Evolutionary conservation across 2,113 vertebrate species (phyloP).

Genomic region (Pristiophorus japonicus): DNA sequence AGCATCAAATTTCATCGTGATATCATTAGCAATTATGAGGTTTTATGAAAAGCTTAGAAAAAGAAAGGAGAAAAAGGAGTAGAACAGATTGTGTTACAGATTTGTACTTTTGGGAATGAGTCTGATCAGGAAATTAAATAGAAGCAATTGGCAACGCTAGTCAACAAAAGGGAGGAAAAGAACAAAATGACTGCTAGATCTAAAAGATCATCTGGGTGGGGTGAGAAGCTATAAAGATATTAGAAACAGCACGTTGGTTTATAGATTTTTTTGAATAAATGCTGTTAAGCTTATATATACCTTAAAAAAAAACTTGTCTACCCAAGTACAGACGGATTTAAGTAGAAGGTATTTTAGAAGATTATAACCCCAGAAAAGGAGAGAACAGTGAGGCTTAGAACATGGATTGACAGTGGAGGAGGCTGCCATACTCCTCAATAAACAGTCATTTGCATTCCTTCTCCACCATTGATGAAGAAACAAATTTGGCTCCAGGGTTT

Average conservation of each 20-base stretch:
- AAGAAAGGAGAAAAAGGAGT: background rate
- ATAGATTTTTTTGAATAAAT: background rate
- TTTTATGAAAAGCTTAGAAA: background rate
- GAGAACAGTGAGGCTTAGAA: background rate
- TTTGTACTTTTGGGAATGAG: background rate
- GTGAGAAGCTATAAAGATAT: background rate
- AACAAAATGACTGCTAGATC: background rate
- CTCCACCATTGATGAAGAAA: background rate
- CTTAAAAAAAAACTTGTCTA: background rate
- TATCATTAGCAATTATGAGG: background rate
- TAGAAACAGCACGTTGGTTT: background rate
- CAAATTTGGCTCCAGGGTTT: background rate
- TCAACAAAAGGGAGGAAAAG: background rate
- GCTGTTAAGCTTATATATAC: background rate
- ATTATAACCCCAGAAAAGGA: background rate
- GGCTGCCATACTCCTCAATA: background rate
- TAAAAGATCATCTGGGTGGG: background rate
- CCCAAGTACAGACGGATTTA: background rate
- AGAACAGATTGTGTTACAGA: background rate
- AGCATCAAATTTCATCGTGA: background rate
- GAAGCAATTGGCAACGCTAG: background rate
- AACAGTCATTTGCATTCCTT: background rate
- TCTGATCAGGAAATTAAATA: background rate
- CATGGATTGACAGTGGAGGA: background rate
- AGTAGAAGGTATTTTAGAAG: background rate